Conservation (phyloP, 1,140 invertebrate genomes). For the Hesperophylax magnus region DNA sequence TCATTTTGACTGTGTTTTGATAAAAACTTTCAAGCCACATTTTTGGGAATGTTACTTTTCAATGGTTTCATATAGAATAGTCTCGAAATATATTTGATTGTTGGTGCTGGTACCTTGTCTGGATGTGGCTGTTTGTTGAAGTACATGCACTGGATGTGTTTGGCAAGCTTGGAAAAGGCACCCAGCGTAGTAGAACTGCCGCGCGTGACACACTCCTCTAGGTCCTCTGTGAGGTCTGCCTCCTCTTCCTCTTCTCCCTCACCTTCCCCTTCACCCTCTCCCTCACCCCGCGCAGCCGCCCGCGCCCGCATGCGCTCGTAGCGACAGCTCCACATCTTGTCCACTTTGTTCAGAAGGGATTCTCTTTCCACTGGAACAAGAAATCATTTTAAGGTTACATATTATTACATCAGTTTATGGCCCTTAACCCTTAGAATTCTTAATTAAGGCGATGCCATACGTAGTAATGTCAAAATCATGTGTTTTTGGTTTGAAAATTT, state of each 20-base stretch:
- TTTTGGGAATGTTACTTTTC: no score
- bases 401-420: no score
- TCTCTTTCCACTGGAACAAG: slow-evolving; percentile 76
- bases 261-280: slow-evolving; percentile 61
- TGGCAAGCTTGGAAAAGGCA: slow-evolving; percentile 86
- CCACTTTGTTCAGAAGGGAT: slow-evolving; percentile 82
- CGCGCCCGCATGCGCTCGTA: slow-evolving; percentile 68
- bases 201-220: slow-evolving; percentile 84
- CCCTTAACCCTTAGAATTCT: no score
- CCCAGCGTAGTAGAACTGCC: slow-evolving; percentile 87
- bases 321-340: slow-evolving; percentile 80
- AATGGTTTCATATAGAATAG: no score
- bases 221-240: slow-evolving; percentile 71
- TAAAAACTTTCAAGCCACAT: no score
- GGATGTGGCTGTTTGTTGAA: background rate
- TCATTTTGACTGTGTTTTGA: no score
- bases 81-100: background rate
- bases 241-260: slow-evolving; percentile 62
- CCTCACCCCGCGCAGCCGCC: slow-evolving; percentile 69
- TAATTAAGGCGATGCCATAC: no score
- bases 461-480: no score
- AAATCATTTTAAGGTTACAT: background rate
- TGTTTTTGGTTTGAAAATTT: no score
- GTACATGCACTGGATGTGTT: slow-evolving; percentile 88
- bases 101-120: background rate